A percentile compares a stretch with the other conserved stretches of the same genome.
Evolutionary conservation across 2,888 invertebrate species (phyloP).

Genomic region (Chymomyza amoena): DNA sequence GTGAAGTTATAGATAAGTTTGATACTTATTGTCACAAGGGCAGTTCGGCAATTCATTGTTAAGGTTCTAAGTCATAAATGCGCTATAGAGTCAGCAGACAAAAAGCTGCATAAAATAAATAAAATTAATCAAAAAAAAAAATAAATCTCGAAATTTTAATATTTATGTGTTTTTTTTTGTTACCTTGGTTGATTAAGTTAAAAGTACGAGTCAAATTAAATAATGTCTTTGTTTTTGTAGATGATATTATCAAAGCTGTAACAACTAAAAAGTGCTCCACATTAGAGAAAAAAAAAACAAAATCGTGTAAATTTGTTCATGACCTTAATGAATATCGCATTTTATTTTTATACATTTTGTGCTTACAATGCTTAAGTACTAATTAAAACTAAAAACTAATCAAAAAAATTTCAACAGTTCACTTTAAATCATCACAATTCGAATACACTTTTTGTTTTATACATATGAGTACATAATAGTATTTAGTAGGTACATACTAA

Average conservation of each 20-base stretch:
- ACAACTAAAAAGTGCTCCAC: too few relatives aligned
- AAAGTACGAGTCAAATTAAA: background rate
- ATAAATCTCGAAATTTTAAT: background rate
- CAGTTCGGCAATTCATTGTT: too few relatives aligned
- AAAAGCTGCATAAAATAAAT: too few relatives aligned
- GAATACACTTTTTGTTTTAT: constrained; percentile 38
- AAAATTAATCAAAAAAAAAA: too few relatives aligned
- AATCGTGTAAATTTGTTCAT: background rate
- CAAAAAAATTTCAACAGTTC: constrained; percentile 65
- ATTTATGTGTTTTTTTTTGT: background rate
- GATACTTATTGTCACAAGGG: too few relatives aligned
- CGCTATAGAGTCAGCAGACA: too few relatives aligned
- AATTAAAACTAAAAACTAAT: constrained; percentile 42
- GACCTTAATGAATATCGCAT: background rate
- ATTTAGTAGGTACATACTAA: constrained; percentile 44
- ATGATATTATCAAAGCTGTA: background rate
- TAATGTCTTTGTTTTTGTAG: background rate
- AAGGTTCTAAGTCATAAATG: too few relatives aligned
- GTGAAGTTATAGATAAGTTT: too few relatives aligned
- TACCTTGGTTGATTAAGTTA: background rate
- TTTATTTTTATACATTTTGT: constrained; percentile 41
- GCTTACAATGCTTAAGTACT: constrained; percentile 33
- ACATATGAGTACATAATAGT: background rate
- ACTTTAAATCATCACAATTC: constrained; percentile 67
- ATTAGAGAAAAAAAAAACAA: background rate